Conservation (phyloP, 2,797 vertebrate genomes). For the Huso huso region DNA sequence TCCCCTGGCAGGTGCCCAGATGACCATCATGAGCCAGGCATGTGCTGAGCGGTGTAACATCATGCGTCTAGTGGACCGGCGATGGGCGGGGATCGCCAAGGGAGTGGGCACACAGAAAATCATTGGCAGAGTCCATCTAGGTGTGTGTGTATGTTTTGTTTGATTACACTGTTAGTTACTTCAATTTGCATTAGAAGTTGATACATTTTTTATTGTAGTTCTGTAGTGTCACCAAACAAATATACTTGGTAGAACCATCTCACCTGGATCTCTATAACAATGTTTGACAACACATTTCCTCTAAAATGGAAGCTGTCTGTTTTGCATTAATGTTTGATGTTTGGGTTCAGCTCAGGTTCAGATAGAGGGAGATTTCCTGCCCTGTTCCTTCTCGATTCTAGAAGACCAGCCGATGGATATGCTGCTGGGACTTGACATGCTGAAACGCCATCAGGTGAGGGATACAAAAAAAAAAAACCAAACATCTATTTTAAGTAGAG, state of each 20-base stretch:
- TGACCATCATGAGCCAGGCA: slow-evolving; percentile 99
- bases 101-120: slow-evolving; percentile 98
- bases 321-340: not conserved
- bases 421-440: slow-evolving; percentile 95
- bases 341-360: slow-evolving; percentile 86
- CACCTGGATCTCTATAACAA: not conserved
- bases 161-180: no score
- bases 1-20: slow-evolving; percentile 78
- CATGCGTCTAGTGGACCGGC: slow-evolving; percentile 93
- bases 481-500: not conserved
- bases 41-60: slow-evolving; percentile 97
- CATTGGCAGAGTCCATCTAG: slow-evolving; percentile 93
- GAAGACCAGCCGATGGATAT: slow-evolving; percentile 99
- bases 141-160: slow-evolving; percentile 55
- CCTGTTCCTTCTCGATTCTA: slow-evolving; percentile 94
- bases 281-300: not conserved
- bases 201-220: slow-evolving; percentile 13
- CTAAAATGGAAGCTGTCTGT: not conserved
- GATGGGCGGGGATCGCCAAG: slow-evolving; percentile 96
- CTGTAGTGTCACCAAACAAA: not conserved
- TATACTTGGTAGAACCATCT: not conserved
- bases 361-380: slow-evolving; percentile 93
- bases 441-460: slow-evolving; percentile 95
- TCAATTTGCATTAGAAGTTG: not conserved
- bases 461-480: no score